phyloP scores from a whole-genome alignment of 2,888 invertebrate species.

The Caenorhabditis macrosperma region DNA sequence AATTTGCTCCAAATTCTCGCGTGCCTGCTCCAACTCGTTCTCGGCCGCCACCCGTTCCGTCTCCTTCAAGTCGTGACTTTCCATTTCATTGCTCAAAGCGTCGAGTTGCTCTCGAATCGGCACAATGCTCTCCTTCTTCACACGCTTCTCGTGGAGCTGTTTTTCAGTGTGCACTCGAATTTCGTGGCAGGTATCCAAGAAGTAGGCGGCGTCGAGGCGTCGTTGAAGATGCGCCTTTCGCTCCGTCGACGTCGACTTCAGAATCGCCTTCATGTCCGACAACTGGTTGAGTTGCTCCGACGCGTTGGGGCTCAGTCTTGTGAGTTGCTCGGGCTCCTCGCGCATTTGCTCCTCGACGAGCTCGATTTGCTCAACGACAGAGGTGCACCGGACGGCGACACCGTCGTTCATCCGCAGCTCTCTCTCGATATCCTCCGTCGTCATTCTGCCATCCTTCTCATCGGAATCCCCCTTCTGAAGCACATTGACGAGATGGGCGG shows the following conservation, averaged over 20 bases:
- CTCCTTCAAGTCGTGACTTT: neutral
- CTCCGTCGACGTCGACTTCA: neutral
- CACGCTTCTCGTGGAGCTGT: neutral
- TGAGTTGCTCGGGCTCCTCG: neutral
- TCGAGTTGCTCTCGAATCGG: slow-evolving; percentile 40
- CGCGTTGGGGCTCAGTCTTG: slow-evolving; percentile 3
- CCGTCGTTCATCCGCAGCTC: slow-evolving; percentile 32
- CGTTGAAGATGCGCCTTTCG: slow-evolving; percentile 6
- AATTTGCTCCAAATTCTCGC: slow-evolving; percentile 3
- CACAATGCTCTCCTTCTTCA: slow-evolving; percentile 19
- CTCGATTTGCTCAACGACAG: slow-evolving; percentile 41
- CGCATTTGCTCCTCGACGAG: slow-evolving; percentile 16
- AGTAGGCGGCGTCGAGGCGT: slow-evolving; percentile 21
- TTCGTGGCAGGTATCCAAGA: slow-evolving; percentile 24
- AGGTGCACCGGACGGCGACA: slow-evolving; percentile 28
- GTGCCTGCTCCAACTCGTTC: neutral
- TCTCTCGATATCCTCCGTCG: slow-evolving; percentile 28
- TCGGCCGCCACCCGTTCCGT: neutral
- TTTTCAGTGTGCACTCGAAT: slow-evolving; percentile 12
- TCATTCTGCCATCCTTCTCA: neutral
- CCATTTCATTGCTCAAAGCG: neutral
- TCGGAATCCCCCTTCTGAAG: slow-evolving; percentile 3
- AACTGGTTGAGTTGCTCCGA: slow-evolving; percentile 5
- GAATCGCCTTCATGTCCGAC: slow-evolving; percentile 11
- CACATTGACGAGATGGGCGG: slow-evolving; percentile 24